These are phyloP conservation scores for Ormyrus labotus DNA, from an alignment of 2,888 invertebrate genomes.

Conservation along the genomic window DNA sequence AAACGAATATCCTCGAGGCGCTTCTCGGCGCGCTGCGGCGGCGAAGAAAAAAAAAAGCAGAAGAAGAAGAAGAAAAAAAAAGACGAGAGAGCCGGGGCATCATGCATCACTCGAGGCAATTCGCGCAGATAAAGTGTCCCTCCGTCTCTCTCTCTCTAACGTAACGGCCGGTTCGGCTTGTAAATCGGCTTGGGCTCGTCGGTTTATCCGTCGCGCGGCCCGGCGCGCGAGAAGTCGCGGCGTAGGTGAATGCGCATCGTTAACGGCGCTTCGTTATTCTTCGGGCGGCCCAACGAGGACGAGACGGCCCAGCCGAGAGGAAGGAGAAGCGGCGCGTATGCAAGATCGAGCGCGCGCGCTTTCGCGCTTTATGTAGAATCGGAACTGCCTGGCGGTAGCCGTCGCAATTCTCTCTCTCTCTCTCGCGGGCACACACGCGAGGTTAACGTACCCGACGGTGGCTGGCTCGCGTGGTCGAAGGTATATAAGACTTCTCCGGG, in stretches of 20 bases:
- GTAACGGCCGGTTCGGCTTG: constrained; percentile 6
- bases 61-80: neutral
- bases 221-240: constrained; percentile 46
- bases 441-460: constrained; percentile 43
- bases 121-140: constrained; percentile 18
- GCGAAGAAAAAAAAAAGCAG: neutral
- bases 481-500: constrained; percentile 67
- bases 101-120: constrained; percentile 36
- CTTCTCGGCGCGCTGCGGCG: constrained; percentile 1
- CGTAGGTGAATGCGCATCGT: constrained; percentile 41
- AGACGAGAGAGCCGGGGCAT: neutral
- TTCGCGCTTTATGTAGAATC: constrained; percentile 28
- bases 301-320: neutral
- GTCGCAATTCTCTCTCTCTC: constrained; percentile 13
- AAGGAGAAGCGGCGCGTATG: neutral
- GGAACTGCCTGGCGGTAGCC: constrained; percentile 27
- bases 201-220: constrained; percentile 44
- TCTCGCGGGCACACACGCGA: neutral
- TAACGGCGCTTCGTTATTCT: constrained; percentile 52
- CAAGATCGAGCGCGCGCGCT: constrained; percentile 5
- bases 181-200: constrained; percentile 13
- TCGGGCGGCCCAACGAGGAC: neutral
- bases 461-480: constrained; percentile 67
- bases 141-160: neutral
- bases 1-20: neutral